phyloP scores from a whole-genome alignment of 2,797 vertebrate species.

The Peromyscus attwateri region DNA sequence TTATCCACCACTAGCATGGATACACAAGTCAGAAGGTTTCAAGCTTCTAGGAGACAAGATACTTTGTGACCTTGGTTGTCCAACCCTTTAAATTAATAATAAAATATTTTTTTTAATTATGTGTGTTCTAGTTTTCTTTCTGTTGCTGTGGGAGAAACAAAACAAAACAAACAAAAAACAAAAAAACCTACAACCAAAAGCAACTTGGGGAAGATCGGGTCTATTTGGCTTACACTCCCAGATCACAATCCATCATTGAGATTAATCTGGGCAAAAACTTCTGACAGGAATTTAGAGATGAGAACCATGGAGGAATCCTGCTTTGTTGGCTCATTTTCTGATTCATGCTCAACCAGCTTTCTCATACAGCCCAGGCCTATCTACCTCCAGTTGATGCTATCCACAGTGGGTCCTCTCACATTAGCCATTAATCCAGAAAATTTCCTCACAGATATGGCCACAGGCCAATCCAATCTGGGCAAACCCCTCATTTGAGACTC shows the following conservation, averaged over 20 bases:
- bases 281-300: background rate
- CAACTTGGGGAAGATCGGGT: background rate
- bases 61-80: rapidly evolving
- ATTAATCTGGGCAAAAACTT: background rate
- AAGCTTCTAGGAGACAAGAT: rapidly evolving
- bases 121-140: background rate
- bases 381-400: background rate
- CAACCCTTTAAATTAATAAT: no score
- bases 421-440: background rate
- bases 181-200: background rate
- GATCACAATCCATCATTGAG: background rate
- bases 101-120: background rate
- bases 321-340: background rate
- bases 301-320: background rate
- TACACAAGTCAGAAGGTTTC: background rate
- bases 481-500: background rate
- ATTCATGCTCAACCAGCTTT: background rate
- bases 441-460: background rate
- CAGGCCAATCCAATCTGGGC: background rate
- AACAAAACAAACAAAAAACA: background rate
- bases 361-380: background rate
- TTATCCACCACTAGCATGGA: no score
- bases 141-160: background rate
- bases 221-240: background rate
- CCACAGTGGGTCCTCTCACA: background rate